Evolutionary conservation across 2,888 invertebrate genomes (phyloP), one percentile per base, ranked within the genome.

Genomic region (Dione vanillae): DNA sequence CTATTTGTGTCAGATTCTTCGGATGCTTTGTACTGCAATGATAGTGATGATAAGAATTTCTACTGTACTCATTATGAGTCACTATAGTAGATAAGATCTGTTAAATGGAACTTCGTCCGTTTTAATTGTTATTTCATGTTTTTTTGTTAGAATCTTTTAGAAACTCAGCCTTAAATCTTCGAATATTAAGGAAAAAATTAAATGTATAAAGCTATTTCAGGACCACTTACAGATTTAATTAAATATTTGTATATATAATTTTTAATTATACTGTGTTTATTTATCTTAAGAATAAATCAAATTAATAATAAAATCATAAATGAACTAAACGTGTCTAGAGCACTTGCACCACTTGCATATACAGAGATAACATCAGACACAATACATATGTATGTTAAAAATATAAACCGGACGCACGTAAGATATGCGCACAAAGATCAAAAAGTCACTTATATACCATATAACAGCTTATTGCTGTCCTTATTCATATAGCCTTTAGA

Each of bases 381-480:
- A 6, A 16, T 72, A 66, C 62, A 67, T 62, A 54, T 59, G 49
- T 72, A 61, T 70, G 58, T 70, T 56, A 64, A 61, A 58, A 54
- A 47, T 58, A 54, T 72, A 58, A 71, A 58, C 71, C 73, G 71
- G 73, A 72, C 69, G 67, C 73, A 56, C 49, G 65, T 41, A 67
- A 43, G 19, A 19, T 61, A 45, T 45, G 58, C 49, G 47, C 54
- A 40, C 56, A 69, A 35, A 58, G 52, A 49, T 56, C 49, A 65
- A 65, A 69, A 49, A 49, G 45, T 56, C 56, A 56, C 61, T 41
- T 58, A 43, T 49, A 35, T 41, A 40, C 14, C 12, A 40, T 65
- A 41, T 19, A 19, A 41, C 27, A n/a, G n/a, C n/a, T n/a, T n/a
- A 58, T 40, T 49, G 41, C 54, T 20, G 64, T 59, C 56, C 65